phyloP scores from a whole-genome alignment of 2,888 invertebrate genomes.

The Nomada goodeniana region DNA sequence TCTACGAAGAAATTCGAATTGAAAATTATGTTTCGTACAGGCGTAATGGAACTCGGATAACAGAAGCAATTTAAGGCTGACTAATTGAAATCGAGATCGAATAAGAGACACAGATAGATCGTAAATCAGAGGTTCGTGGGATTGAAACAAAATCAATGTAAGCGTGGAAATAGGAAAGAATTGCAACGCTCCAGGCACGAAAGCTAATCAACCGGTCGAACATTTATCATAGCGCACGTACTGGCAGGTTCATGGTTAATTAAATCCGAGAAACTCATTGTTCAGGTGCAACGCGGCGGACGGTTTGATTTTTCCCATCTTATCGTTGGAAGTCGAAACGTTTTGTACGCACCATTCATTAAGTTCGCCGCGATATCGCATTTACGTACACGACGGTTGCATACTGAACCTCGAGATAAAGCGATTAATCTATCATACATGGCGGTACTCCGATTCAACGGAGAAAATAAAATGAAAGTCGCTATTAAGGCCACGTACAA shows the following conservation, averaged over 20 bases:
- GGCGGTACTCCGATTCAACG: slow-evolving; percentile 20
- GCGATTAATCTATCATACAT: slow-evolving; percentile 35
- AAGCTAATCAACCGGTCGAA: not conserved
- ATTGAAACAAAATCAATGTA: no score
- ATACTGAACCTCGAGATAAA: slow-evolving; percentile 19
- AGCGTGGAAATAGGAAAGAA: no score
- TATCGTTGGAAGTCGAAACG: slow-evolving; percentile 12
- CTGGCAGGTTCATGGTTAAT: not conserved
- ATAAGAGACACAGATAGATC: no score
- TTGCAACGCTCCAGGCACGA: no score
- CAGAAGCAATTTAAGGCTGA: no score
- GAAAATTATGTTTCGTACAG: not conserved
- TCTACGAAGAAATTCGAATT: not conserved
- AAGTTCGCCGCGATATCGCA: not conserved
- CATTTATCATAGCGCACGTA: slow-evolving; percentile 10
- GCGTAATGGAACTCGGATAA: no score
- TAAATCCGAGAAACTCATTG: slow-evolving; percentile 20
- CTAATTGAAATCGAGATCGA: no score
- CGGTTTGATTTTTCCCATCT: not conserved
- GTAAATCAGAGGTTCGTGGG: no score
- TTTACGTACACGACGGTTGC: not conserved
- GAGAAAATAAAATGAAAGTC: slow-evolving; percentile 45
- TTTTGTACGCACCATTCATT: slow-evolving; percentile 10
- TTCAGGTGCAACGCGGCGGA: not conserved
- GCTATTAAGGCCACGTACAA: slow-evolving; percentile 34